These are phyloP conservation scores for Miniopterus natalensis DNA, from an alignment of 2,113 vertebrate genomes.

Conservation along the genomic window DNA sequence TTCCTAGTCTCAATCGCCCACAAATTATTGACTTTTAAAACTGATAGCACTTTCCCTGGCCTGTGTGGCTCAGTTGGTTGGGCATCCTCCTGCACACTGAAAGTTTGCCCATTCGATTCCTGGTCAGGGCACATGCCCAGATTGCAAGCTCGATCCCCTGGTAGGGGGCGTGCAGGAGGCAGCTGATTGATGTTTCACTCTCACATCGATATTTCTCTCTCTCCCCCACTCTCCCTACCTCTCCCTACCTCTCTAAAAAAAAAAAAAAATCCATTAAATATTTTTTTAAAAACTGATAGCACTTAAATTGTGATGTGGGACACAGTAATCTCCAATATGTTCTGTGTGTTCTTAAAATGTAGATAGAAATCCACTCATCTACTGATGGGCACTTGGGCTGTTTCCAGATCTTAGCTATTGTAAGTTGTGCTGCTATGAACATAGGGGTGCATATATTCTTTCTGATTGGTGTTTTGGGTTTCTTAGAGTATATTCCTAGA, in stretches of 20 bases:
- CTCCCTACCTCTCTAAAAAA: neutral
- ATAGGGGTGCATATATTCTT: too few species aligned
- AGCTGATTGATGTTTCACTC: neutral
- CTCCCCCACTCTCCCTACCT: neutral
- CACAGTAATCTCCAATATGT: neutral
- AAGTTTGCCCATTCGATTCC: neutral
- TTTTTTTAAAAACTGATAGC: neutral
- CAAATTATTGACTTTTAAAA: conserved; percentile 35
- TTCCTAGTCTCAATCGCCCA: neutral
- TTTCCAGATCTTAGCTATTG: too few species aligned
- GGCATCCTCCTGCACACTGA: neutral
- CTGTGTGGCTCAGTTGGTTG: neutral
- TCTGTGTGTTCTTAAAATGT: neutral
- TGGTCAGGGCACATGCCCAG: neutral
- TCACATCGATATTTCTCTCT: neutral
- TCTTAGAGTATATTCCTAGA: too few species aligned
- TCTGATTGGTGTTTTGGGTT: too few species aligned
- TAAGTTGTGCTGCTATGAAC: too few species aligned
- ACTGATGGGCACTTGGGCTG: too few species aligned
- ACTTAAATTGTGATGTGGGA: neutral
- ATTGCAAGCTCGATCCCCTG: neutral
- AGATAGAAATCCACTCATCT: neutral
- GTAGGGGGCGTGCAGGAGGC: neutral
- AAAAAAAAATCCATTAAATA: neutral
- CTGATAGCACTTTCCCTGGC: neutral